Evolutionary conservation across 2,797 vertebrate species (phyloP), one percentile per base, ranked within the genome.

Genomic region (Thunnus albacares): DNA sequence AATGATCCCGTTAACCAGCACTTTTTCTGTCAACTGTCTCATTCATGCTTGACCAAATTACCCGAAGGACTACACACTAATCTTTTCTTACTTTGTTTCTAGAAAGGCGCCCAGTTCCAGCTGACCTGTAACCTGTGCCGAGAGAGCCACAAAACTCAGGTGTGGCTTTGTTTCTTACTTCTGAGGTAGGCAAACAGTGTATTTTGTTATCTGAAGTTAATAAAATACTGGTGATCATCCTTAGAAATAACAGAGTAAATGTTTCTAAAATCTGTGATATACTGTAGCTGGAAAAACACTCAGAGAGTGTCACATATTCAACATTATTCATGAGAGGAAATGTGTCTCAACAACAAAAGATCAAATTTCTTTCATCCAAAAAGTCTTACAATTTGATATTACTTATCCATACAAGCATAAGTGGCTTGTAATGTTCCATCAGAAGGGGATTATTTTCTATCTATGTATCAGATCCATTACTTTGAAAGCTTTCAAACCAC

Each of bases 101-200:
- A 94, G 94, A 92, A 77, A 86, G 75, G 51, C 22, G 1, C 59
- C 64, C 80, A 68, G 66, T 77, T 90, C 74, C 85, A 64, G 64
- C 49, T 17, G 12, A 73, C 80, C 75, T 86, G 73, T 41, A 79
- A 82, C 51, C 79, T 75, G 63, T 89, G 75, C 72, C 24, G 53
- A 83, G 87, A 80, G 67, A 80, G 80, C 72, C 83, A 75, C 85
- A 96, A 91, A 84, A 91, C 90, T 90, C 94, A 96, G 88, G 94
- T 93, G 90, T 95, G 95, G 95, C 92, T 97, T 92, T 96, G 92
- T 93, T 93, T 97, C 94, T 94, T 97, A 90, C 82, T 97, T 92
- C 90, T 97, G 67, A 96, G 97, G 97, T 98, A 97, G 89, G 94
- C 93, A 89, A 76, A 78, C 49, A 58, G 35, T 64, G 15, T 77